A percentile compares a stretch with the other conserved stretches of the same genome.
These are phyloP conservation scores for Halictus rubicundus DNA, from an alignment of 1,140 invertebrate genomes.

Conservation along the genomic window DNA sequence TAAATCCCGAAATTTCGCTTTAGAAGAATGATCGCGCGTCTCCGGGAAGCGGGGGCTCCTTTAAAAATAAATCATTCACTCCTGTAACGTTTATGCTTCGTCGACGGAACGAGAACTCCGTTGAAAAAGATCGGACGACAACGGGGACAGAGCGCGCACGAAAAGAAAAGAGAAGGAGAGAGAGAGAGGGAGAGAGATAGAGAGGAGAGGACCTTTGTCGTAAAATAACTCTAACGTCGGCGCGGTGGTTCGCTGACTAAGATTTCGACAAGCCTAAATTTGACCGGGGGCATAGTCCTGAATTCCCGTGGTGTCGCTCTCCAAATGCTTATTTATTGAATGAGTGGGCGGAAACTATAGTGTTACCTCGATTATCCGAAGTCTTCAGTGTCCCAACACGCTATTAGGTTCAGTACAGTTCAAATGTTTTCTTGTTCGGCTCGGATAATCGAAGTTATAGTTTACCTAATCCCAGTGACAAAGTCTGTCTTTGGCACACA, in stretches of 20 bases:
- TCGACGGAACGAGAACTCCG: constrained; percentile 13
- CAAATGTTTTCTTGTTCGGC: no score
- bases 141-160: not conserved
- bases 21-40: no score
- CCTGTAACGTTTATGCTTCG: not conserved
- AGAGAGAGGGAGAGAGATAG: not conserved
- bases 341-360: no score
- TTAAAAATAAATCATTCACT: constrained; percentile 7
- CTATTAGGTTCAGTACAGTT: no score
- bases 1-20: not conserved
- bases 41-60: not conserved
- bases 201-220: not conserved
- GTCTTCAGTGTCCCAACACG: no score
- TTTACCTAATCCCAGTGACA: constrained; percentile 1
- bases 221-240: constrained; percentile 9
- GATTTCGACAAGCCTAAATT: constrained; percentile 40
- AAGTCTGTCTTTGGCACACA: not conserved
- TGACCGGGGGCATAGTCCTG: constrained; percentile 37
- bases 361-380: no score
- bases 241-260: constrained; percentile 31
- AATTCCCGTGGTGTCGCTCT: constrained; percentile 19
- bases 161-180: not conserved
- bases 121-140: not conserved
- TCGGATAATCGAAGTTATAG: no score
- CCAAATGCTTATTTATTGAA: no score